A percentile compares a stretch with the other conserved stretches of the same genome.
phyloP scores from a whole-genome alignment of 2,113 vertebrate genomes.

The Ammospiza caudacuta region DNA sequence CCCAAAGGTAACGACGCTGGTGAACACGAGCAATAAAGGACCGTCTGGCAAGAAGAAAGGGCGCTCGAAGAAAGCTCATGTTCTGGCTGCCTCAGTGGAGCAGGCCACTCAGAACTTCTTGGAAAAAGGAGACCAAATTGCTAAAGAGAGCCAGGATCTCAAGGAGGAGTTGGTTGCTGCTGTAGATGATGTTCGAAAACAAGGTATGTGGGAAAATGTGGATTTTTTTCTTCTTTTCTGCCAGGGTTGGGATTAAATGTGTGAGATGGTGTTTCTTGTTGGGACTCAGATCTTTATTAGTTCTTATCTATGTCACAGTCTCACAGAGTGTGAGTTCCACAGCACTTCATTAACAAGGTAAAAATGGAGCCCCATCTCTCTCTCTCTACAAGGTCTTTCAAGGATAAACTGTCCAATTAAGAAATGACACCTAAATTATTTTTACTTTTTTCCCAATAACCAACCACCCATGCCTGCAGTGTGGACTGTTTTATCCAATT shows the following conservation, averaged over 20 bases:
- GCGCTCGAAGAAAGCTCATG: conserved; percentile 97
- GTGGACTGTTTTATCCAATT: neutral
- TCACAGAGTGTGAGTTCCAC: neutral
- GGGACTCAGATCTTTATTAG: neutral
- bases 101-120: conserved; percentile 98
- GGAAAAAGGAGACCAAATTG: conserved; percentile 97
- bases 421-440: neutral
- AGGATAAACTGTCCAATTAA: neutral
- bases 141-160: conserved; percentile 96
- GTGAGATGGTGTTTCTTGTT: neutral
- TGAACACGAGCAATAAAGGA: conserved; percentile 98
- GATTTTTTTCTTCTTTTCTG: neutral
- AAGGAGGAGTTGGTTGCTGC: conserved; percentile 95
- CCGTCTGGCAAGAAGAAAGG: conserved; percentile 98
- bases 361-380: neutral
- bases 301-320: neutral
- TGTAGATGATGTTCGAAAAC: conserved; percentile 95
- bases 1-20: conserved; percentile 92
- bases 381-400: neutral
- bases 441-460: neutral
- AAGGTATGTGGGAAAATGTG: conserved; percentile 78
- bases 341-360: neutral
- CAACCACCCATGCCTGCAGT: neutral
- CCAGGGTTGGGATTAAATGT: neutral
- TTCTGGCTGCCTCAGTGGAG: conserved; percentile 95